Evolutionary conservation across 2,888 invertebrate species (phyloP), one percentile per base, ranked within the genome.

Genomic region (Brassicogethes aeneus): DNA sequence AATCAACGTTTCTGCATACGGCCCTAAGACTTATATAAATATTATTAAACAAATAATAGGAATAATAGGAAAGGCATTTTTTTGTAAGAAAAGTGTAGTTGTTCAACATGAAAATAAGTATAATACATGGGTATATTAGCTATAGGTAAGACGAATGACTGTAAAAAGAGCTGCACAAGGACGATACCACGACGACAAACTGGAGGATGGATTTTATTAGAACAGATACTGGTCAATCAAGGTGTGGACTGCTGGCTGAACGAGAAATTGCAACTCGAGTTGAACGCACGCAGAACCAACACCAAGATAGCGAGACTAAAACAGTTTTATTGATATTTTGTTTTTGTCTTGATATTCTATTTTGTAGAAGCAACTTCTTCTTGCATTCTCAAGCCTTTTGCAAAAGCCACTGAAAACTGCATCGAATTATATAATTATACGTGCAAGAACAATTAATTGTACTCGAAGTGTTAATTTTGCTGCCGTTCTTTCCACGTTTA

Each of bases 261-360:
- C 23, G 23, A 23, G 23, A 14, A n/a, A 33, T 36, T 15, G 13
- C 14, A 15, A 5, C 14, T 10, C 14, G 36, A 36, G 36, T 36
- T 36, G 36, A 36, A 36, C 36, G 36, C 36, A 36, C 36, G 16
- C 36, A 14, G 15, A 36, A 13, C 14, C 36, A 14, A 15, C 36
- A 36, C 13, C 10, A 36, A 15, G 15, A 15, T 12, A 33, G 12
- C 36, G 36, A 36, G 36, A 36, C 36, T 36, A 36, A 36, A 36
- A 36, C 15, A 36, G 36, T 36, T 36, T 33, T 36, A 36, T 36
- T 36, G 36, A 36, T 36, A 36, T 36, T 36, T 36, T 36, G 36
- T 36, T 36, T 36, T 36, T 36, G 15, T n/a, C n/a, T 16, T 33
- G 7, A n/a, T 33, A 23, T 23, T 23, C 23, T 23, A 23, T 23